phyloP scores from a whole-genome alignment of 2,888 invertebrate species.

The Eledona agricola region DNA sequence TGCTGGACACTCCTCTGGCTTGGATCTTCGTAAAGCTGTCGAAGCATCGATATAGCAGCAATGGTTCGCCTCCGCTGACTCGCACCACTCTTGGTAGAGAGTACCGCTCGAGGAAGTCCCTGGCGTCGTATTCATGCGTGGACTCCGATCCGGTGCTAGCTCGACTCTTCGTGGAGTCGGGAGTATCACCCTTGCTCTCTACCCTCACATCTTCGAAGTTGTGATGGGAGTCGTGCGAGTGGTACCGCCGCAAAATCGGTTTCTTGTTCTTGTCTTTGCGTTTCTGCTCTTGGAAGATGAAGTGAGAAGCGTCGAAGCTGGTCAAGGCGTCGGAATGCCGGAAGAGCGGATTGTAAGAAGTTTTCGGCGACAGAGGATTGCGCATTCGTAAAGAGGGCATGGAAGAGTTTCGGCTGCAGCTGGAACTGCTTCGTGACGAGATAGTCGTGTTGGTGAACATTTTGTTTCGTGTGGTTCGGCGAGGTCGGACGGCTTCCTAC shows the following conservation, averaged over 20 bases:
- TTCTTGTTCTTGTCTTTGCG: constrained; percentile 59
- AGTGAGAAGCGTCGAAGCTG: constrained; percentile 59
- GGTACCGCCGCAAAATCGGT: constrained; percentile 58
- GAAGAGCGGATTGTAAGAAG: constrained; percentile 55
- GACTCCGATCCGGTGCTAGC: constrained; percentile 47
- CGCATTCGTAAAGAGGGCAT: constrained; percentile 58
- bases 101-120: constrained; percentile 71
- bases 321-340: constrained; percentile 55
- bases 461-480: constrained; percentile 1
- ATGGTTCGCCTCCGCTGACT: constrained; percentile 68
- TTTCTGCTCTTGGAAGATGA: constrained; percentile 51
- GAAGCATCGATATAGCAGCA: constrained; percentile 71
- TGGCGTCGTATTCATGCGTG: constrained; percentile 55
- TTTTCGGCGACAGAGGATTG: constrained; percentile 53
- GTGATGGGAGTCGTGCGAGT: constrained; percentile 60
- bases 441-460: constrained; percentile 59
- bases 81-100: constrained; percentile 70
- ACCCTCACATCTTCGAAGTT: constrained; percentile 51
- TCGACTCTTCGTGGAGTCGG: constrained; percentile 54
- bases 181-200: constrained; percentile 52
- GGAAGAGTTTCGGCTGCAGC: constrained; percentile 58
- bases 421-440: constrained; percentile 58
- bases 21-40: constrained; percentile 71
- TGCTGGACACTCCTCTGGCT: constrained; percentile 67
- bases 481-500: constrained; percentile 7